Conservation (phyloP, 2,888 invertebrate genomes). For the Limnephilus auricula region DNA sequence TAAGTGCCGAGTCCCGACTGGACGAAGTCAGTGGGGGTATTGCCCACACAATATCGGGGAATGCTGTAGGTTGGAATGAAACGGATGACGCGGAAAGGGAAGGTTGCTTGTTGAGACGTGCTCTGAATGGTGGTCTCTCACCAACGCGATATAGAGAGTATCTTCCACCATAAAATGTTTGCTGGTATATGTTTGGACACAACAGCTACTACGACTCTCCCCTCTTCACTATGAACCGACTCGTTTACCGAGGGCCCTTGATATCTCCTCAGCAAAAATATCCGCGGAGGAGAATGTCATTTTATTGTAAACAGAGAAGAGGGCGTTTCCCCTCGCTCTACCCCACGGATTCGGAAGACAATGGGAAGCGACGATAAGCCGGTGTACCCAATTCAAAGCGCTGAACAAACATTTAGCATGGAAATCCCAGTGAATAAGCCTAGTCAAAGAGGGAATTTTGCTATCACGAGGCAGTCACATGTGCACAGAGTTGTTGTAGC, state of each 20-base stretch:
- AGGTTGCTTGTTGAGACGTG: background rate
- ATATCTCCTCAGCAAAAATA: background rate
- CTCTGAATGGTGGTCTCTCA: background rate
- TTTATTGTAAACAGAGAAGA: background rate
- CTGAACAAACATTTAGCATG: background rate
- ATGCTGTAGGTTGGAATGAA: background rate
- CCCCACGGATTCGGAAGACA: background rate
- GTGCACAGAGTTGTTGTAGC: background rate
- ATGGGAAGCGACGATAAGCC: background rate
- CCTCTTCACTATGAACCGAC: background rate
- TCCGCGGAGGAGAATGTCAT: background rate
- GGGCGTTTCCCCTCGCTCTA: background rate
- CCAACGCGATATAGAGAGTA: background rate
- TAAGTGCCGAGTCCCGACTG: background rate
- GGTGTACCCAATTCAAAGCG: background rate
- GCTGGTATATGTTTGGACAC: background rate
- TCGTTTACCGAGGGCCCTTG: background rate
- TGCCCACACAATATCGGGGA: background rate
- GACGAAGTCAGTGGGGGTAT: background rate
- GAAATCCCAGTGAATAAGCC: background rate
- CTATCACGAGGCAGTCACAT: background rate
- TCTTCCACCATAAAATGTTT: background rate
- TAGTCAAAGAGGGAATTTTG: background rate
- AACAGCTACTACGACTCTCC: background rate
- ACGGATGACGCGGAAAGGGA: background rate